Evolutionary conservation across 2,113 vertebrate genomes (phyloP), one percentile per base, ranked within the genome.

Genomic region (Platanista minor): DNA sequence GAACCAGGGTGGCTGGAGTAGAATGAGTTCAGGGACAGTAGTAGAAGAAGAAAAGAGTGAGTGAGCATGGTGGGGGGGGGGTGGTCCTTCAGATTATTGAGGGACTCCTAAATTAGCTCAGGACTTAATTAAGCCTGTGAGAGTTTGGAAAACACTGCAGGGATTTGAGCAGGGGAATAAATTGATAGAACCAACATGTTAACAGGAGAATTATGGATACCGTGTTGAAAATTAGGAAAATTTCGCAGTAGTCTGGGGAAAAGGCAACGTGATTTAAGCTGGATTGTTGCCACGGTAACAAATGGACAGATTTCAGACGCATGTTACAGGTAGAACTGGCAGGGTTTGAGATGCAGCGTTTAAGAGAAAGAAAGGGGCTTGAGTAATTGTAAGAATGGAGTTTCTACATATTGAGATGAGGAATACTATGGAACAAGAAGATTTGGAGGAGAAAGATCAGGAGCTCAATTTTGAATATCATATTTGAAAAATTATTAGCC

Each of bases 11-110:
- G 41, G 18, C 54, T 31, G 5, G 33, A 6, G 2, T 31, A 64
- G 52, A 80, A 3, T 3, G 41, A 9, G 33, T 29, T 0, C 4
- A 25, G 64, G 21, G 20, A 52, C 6, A 33, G 6, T 2, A 20
- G 31, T 5, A 21, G 43, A 69, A 39, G 9, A 67, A 3, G 4
- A 1, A 13, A 52, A 62, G 21, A 57, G 6, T 25, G 39, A 29
- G 12, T 62, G 11, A 31, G n/a, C 3, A 5, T 18, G 21, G n/a
- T n/a, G n/a, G n/a, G n/a, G n/a, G n/a, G n/a, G n/a, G 61, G n/a
- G 29, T 2, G 8, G 6, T 78, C 31, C 18, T 85, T 46, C 54
- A 41, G 31, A 66, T 54, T 54, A 8, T 3, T 27, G 36, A 54
- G 15, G 69, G 46, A 23, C 49, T 72, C 46, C 82, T 66, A 46